Base-by-base conservation (phyloP, 2,888 invertebrate genomes). In the Polymixis flavicincta region DNA sequence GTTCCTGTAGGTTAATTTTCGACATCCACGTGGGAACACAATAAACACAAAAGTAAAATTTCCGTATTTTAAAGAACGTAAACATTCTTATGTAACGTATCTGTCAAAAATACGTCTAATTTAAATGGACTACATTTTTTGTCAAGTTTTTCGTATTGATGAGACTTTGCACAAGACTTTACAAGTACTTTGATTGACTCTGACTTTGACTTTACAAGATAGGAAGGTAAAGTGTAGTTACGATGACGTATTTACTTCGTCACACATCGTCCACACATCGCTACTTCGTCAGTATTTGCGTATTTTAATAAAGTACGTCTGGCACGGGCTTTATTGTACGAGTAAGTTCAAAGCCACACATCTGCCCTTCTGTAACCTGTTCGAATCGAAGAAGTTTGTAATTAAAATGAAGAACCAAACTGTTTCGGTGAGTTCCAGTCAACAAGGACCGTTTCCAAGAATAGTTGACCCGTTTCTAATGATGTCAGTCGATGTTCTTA, bases 381-480 rank as follows among this genome's bases (percentile, higher is more conserved):
- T n/a, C 60, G 19, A 60, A 60, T 45, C 28, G 42, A 45, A 60
- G 13, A 71, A 48, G 37, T 42, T 42, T 45, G 32, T 52, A 14
- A 61, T 66, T 67, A 13, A 67, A 65, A 22, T 25, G 14, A 52
- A n/a, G n/a, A 73, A 42, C 28, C 19, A 9, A 50, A n/a, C 50
- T 19, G n/a, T 52, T 74, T 32, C 9, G 5, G 11, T n/a, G 52
- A 11, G 4, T 42, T 25, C 17, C 6, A 17, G 25, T 8, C 48
- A 71, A 45, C 28, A 57, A 52, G 19, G n/a, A 28, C 5, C 22
- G 5, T 52, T 52, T 11, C 57, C 25, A 52, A 7, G 5, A 52
- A 60, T 45, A 74, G n/a, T 28, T 52, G 13, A 52, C n/a, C 59
- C 6, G 2, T 13, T 45, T 52, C 37, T 59, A 28, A 72, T 42